Evolutionary conservation across 2,888 invertebrate species (phyloP), one percentile per base, ranked within the genome.

Genomic region (Cheilosia impressa): DNA sequence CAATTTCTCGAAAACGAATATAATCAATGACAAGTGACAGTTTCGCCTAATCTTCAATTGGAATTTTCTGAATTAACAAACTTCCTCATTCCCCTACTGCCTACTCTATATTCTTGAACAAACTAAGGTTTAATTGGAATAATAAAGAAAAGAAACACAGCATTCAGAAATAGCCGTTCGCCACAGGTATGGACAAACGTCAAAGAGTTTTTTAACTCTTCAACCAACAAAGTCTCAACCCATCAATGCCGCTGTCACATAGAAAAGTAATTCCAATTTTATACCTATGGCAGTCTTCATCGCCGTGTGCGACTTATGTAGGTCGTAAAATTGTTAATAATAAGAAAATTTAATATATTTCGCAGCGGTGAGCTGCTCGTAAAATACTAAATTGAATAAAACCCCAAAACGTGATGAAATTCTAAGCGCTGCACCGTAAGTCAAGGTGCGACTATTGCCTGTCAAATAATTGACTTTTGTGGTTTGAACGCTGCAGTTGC

Each of bases 391-490:
- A 15, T 60, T 15, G 41, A 73, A 66, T 57, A 45, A 75, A 66
- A 41, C n/a, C 27, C 43, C 66, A 34, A 81, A 53, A 81, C 81
- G 81, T 81, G 81, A 76, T 65, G 10, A 71, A 58, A 53, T 47
- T 76, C n/a, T 52, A 63, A 75, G 45, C n/a, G 19, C 31, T 38
- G 27, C 31, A 19, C 22, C 19, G 5, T 17, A 45, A 57, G 22
- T 53, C 52, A 58, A 52, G 19, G 3, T 31, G n/a, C 7, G 6
- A 58, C 6, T 4, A n/a, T 9, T 22, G 17, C 27, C 17, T 22
- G 38, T 69, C 53, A 41, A 27, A 43, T 63, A 65, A 63, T 65
- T 73, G 55, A 63, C 34, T 75, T 75, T 65, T 57, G 55, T 50
- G 65, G 75, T 47, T 45, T 34, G 10, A 38, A 38, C 10, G 2